These are phyloP conservation scores for Chrysogorgia sp. DNA, from an alignment of 92 coral and sea anemone species.

Conservation along the genomic window DNA sequence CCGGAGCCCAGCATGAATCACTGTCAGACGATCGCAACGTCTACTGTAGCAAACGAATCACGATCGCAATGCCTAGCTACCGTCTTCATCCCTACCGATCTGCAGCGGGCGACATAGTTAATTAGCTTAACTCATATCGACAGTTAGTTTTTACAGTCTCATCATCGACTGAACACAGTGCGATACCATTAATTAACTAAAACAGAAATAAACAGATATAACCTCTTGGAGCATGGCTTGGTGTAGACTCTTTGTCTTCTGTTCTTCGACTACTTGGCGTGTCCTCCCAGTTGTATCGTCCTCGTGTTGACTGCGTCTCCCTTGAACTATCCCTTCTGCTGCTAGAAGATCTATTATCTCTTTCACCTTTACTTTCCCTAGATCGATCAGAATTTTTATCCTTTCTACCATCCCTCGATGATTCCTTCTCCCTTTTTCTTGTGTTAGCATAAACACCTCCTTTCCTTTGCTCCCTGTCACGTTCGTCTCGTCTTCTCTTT, in stretches of 20 bases:
- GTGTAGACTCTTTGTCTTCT: conserved; percentile 74
- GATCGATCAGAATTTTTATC: conserved; percentile 48
- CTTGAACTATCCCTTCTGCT: conserved; percentile 56
- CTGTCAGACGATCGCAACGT: too few relatives aligned
- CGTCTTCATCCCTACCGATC: too few relatives aligned
- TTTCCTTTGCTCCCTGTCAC: conserved; percentile 78
- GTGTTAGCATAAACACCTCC: conserved; percentile 93
- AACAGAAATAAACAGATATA: conserved; percentile 14
- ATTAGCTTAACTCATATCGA: too few relatives aligned
- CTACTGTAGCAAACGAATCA: too few relatives aligned
- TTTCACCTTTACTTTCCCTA: conserved; percentile 47
- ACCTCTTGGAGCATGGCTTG: conserved; percentile 78
- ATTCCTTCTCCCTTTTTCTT: conserved; percentile 48
- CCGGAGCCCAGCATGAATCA: too few relatives aligned
- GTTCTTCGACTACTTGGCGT: conserved; percentile 81
- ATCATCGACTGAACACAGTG: too few relatives aligned
- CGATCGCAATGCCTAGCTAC: too few relatives aligned
- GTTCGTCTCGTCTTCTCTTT: conserved; percentile 79
- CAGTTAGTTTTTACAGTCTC: too few relatives aligned
- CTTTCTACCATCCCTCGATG: conserved; percentile 50
- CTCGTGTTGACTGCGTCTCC: conserved; percentile 76
- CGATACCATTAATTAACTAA: too few relatives aligned
- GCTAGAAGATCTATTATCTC: conserved; percentile 36
- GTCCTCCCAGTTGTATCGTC: conserved; percentile 84
- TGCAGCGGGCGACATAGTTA: too few relatives aligned